A percentile compares a stretch with the other conserved stretches of the same genome.
Evolutionary conservation across 2,113 vertebrate species (phyloP).

Genomic region (Lota lota): DNA sequence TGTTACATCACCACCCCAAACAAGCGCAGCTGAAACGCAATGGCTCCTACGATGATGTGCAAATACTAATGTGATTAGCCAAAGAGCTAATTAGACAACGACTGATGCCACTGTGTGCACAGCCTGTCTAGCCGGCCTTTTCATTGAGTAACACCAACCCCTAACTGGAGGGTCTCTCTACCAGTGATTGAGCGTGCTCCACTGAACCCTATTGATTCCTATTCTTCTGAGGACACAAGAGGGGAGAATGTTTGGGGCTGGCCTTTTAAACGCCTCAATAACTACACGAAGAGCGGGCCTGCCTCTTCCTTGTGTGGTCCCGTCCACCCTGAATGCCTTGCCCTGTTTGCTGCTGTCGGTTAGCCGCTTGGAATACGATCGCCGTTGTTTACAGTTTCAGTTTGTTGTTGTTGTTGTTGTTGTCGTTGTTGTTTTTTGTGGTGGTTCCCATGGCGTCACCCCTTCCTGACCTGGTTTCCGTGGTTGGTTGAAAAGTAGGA

Average conservation of each 20-base stretch:
- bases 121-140: too few relatives aligned
- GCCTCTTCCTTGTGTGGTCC: not conserved
- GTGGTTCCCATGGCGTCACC: not conserved
- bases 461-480: constrained; percentile 13
- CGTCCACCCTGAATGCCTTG: not conserved
- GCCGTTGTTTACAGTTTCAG: not conserved
- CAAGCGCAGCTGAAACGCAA: too few relatives aligned
- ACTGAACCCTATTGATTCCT: constrained; percentile 2
- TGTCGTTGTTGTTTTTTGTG: constrained; percentile 6
- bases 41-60: not conserved
- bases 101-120: not conserved
- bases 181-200: not conserved
- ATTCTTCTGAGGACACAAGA: not conserved
- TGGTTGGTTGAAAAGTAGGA: constrained; percentile 38
- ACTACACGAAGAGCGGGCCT: not conserved
- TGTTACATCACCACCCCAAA: too few relatives aligned
- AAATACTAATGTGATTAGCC: not conserved
- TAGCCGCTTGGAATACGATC: not conserved
- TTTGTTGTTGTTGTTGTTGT: not conserved
- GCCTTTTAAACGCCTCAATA: not conserved
- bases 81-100: not conserved
- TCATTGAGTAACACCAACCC: too few relatives aligned
- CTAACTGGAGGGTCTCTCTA: not conserved
- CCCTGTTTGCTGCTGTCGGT: not conserved
- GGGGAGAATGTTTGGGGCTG: not conserved